A percentile compares a stretch with the other conserved stretches of the same genome.
phyloP scores from a whole-genome alignment of 2,797 vertebrate genomes.

The Garrulus glandarius region DNA sequence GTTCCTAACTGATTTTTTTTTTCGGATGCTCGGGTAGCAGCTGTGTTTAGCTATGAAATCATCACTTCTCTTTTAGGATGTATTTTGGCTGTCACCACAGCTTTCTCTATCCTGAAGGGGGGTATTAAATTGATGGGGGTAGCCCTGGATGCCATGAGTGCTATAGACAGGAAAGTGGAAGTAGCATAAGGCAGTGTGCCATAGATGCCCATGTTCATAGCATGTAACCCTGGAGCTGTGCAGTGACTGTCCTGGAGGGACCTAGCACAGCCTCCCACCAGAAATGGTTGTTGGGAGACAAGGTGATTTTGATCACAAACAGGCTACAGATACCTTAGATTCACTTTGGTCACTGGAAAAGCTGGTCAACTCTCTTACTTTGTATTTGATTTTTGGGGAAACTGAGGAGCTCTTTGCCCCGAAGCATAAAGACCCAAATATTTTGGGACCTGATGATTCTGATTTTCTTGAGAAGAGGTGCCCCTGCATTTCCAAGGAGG shows the following conservation, averaged over 20 bases:
- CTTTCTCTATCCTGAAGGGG: background rate
- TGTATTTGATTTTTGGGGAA: background rate
- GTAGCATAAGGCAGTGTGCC: background rate
- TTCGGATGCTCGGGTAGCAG: background rate
- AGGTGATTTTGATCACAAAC: background rate
- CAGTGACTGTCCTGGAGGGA: background rate
- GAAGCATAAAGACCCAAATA: background rate
- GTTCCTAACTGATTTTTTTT: background rate
- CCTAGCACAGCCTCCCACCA: background rate
- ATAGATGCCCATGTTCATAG: rapidly evolving
- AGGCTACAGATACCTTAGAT: background rate
- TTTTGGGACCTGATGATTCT: background rate
- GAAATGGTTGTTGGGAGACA: background rate
- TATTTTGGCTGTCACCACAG: background rate
- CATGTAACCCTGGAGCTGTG: background rate
- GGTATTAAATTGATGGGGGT: background rate
- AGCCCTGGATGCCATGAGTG: background rate
- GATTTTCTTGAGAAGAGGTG: background rate
- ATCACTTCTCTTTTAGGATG: background rate
- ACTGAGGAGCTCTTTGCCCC: background rate
- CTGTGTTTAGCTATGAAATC: background rate
- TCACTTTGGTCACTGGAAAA: background rate
- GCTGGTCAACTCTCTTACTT: background rate
- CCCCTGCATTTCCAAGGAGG: background rate
- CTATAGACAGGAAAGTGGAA: background rate